Percentiles rank a stretch among this genome's conserved stretches.
Conservation (phyloP, 2,113 vertebrate genomes). For the Oceanodroma tethys region DNA sequence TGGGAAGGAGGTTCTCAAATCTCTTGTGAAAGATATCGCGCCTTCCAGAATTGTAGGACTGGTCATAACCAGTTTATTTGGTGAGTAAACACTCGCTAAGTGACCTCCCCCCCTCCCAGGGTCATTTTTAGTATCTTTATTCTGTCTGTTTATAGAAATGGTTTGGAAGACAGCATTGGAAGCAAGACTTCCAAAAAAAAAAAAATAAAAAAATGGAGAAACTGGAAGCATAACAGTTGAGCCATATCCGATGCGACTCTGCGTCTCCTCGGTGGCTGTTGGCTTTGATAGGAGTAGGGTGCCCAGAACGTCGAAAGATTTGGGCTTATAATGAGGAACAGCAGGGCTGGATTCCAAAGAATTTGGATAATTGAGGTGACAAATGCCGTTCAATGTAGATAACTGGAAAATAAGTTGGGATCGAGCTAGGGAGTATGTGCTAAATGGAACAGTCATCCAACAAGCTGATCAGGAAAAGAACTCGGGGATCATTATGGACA, state of each 20-base stretch:
- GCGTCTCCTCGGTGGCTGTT: not conserved
- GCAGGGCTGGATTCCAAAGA: not conserved
- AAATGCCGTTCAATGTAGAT: constrained; percentile 16
- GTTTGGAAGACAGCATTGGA: not conserved
- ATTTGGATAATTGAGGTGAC: constrained; percentile 28
- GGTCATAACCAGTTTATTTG: not conserved
- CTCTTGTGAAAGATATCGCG: not conserved
- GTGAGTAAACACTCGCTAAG: not conserved
- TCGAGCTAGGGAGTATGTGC: not conserved
- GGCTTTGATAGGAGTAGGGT: not conserved
- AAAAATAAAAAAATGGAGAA: not conserved
- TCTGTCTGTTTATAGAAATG: constrained; percentile 28
- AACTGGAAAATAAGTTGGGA: constrained; percentile 19
- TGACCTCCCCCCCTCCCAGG: not conserved
- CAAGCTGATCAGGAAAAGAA: not conserved
- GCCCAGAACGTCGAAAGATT: not conserved
- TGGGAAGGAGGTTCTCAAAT: not conserved
- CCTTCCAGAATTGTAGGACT: not conserved
- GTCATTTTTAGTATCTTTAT: not conserved
- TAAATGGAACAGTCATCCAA: not conserved
- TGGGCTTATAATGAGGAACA: not conserved
- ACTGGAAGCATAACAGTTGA: not conserved
- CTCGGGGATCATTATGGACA: not conserved
- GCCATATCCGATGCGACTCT: not conserved
- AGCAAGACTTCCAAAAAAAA: not conserved